Conservation (phyloP, 2,113 vertebrate species). For the Irena cyanogastra region DNA sequence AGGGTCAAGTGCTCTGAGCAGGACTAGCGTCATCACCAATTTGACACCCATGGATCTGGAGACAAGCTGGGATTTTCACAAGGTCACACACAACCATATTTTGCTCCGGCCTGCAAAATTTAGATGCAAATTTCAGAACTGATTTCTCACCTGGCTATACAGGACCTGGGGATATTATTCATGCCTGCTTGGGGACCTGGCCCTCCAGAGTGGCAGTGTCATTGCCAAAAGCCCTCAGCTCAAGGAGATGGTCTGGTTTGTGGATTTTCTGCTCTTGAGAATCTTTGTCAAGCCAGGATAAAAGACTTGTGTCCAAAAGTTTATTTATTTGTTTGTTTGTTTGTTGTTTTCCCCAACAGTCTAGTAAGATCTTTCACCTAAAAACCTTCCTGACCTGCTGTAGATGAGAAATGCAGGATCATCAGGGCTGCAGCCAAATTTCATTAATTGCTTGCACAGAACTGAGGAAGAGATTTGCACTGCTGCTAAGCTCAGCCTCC, state of each 20-base stretch:
- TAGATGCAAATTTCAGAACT: not conserved
- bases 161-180: accelerated
- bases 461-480: accelerated
- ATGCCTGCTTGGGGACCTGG: not conserved
- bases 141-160: not conserved
- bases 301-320: not conserved
- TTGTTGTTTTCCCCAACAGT: not conserved
- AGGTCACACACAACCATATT: not conserved
- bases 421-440: not conserved
- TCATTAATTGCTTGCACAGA: not conserved
- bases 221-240: not conserved
- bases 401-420: not conserved
- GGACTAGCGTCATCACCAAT: accelerated
- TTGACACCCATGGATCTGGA: not conserved
- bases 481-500: not conserved
- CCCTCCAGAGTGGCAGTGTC: not conserved
- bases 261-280: not conserved
- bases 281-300: not conserved
- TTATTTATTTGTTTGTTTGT: not conserved
- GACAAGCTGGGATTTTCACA: not conserved
- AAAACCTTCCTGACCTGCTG: not conserved
- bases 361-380: not conserved
- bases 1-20: not conserved
- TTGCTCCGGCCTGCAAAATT: not conserved
- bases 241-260: not conserved